These are phyloP conservation scores for Polydrusus tereticollis DNA, from an alignment of 2,888 invertebrate species.

Conservation along the genomic window DNA sequence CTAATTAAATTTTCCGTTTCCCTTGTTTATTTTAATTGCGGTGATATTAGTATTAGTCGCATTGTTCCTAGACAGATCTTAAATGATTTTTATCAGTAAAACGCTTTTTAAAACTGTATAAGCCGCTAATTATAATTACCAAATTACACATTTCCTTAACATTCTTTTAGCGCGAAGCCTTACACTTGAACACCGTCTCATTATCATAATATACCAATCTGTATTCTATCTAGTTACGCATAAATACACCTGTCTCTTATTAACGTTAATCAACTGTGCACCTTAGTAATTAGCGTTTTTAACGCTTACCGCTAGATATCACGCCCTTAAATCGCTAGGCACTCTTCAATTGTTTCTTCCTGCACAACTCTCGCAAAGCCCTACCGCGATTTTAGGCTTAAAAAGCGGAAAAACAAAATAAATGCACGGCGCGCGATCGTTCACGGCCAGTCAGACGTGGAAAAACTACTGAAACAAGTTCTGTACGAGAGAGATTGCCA, in stretches of 20 bases:
- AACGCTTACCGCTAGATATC: neutral
- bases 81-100: neutral
- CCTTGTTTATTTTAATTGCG: neutral
- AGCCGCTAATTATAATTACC: conserved; percentile 10
- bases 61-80: neutral
- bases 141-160: conserved; percentile 7
- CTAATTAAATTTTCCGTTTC: too few species aligned
- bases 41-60: too few species aligned
- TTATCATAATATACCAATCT: conserved; percentile 28
- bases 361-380: neutral
- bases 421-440: neutral
- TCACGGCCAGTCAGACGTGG: conserved; percentile 3
- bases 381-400: neutral
- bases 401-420: conserved; percentile 1
- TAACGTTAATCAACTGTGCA: conserved; percentile 7
- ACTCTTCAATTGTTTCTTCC: neutral
- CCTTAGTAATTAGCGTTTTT: neutral
- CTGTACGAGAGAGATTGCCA: conserved; percentile 41
- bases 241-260: conserved; percentile 13
- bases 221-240: conserved; percentile 24
- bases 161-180: conserved; percentile 16
- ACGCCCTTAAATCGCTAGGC: neutral
- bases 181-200: conserved; percentile 14
- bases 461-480: conserved; percentile 14
- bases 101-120: neutral